Evolutionary conservation across 2,888 invertebrate species (phyloP), one percentile per base, ranked within the genome.

Genomic region (Phymatocera aterrima): DNA sequence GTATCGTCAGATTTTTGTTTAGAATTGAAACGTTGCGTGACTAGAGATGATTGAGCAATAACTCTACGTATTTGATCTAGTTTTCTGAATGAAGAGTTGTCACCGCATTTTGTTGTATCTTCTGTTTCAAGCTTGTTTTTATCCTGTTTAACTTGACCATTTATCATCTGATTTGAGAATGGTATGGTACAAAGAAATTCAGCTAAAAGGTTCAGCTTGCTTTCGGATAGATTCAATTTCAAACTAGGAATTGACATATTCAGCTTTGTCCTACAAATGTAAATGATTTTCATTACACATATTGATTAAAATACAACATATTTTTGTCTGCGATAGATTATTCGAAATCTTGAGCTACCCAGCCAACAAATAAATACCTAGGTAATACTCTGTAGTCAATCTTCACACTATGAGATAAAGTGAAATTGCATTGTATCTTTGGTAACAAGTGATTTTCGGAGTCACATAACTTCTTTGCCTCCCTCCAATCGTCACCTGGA

Each of bases 391-490:
- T 93, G 87, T 95, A 95, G 80, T 95, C 95, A 64, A 94, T 94
- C 87, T 94, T 94, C 80, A 95, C 94, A 86, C 95, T 95, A 85
- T 94, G 95, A n/a, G 95, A 95, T 87, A 95, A 94, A 8, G 94
- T 94, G 0, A 95, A 90, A 78, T 93, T 93, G 65, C 93, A 91
- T 84, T 93, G 93, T 65, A 94, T 92, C 88, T 95, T 95, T 0
- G 96, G 95, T 68, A 96, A 86, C 24, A 97, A 90, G 87, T 97
- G 96, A 82, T 93, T 92, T 48, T 95, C 95, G 0, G 96, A 96
- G 87, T 96, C 96, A 1, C 93, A 93, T 82, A 93, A 93, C 74
- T 93, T 94, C 74, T 95, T 93, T 0, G 93, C 93, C 82, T 95
- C 94, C 70, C 95, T 93, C 96, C 96, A 97, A 68, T 94, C 93